Base-by-base conservation (phyloP, 2,113 vertebrate genomes). In the Callionymus lyra region DNA sequence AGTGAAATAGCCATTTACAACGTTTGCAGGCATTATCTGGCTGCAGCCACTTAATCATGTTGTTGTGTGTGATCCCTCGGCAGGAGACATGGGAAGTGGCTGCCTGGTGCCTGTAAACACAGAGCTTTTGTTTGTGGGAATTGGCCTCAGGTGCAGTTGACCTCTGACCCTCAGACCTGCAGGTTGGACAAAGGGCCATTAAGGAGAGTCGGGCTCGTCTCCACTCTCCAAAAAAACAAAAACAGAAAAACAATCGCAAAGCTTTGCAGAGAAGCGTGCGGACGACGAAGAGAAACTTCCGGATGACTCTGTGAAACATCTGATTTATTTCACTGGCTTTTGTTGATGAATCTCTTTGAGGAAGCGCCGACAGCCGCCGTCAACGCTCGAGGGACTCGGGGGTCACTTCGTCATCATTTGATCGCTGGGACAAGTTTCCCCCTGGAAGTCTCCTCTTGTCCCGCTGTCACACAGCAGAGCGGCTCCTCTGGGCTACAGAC, bases 91-190 rank as follows among this genome's bases (percentile, higher is more conserved):
- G 21, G 68, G 72, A 85, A 83, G 76, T 77, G 64, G 59, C 73
- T 59, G 64, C 79, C 74, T 65, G 54, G 57, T 72, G 68, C 70
- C 63, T 46, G 72, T 70, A 70, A 72, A 83, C 73, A 81, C 66
- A 65, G 65, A 61, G 59, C 81, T 79, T 84, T 83, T 84, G 79
- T 84, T 75, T 71, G 81, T 79, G 77, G 74, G 81, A 81, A 78
- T 71, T 68, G 68, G 80, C 85, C 84, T 85, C 81, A 86, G 85
- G 84, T 86, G 84, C 70, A 77, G 72, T 67, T 77, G 81, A 85
- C 81, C 83, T 60, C 60, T 83, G 80, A 87, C 84, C 82, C 50
- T 16, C 61, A 19, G 62, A 69, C 70, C 79, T 57, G 60, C 76
- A 81, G 82, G 73, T 83, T 81, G 73, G 82, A 86, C 82, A 85